Base-by-base conservation (phyloP, 2,113 vertebrate genomes). In the Podarcis muralis region DNA sequence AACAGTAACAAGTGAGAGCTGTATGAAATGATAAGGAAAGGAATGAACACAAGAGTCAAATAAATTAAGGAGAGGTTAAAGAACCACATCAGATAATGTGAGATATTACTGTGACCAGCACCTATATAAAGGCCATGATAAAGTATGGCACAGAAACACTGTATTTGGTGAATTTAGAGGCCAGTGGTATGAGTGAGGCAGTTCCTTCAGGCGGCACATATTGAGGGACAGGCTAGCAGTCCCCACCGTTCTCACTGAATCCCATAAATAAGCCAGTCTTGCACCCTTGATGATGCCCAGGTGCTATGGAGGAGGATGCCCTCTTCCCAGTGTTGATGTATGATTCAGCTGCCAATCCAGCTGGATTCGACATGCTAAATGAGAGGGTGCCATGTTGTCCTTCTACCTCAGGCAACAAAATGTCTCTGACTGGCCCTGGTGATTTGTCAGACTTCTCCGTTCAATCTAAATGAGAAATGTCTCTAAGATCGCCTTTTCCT, bases 1-100 rank as follows among this genome's bases (percentile, higher is more conserved):
- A 95, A 37, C 35, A 92, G 92, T 95, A 95, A 96, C 95, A 95
- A 96, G 95, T 94, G 94, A 96, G 90, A 88, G 84, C 92, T 95
- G 92, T 93, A 94, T 88, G 91, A 94, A 95, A 95, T 96, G 88
- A 95, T 85, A 90, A 86, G 27, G 27, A 15, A 43, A 32, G 27
- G 18, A 32, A 15, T 11, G 40, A 30, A 35, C 53, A 53, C 18
- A 53, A 68, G 22, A 79, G 48, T 23, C 62, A 48, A 11, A 71
- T n/a, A 48, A 53, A 74, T 15, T n/a, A 3, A 92, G 79, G 92
- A 92, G 90, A 93, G 92, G 91, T 65, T 87, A 95, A 92, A 86
- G 93, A 92, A 95, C 90, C 95, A 85, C 94, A 90, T 92, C 91
- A 91, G 93, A 91, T 81, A 62, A 62, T 22, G 59, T 4, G 35